These are phyloP conservation scores for Tenthredo livida DNA, from an alignment of 2,888 invertebrate genomes.

Conservation along the genomic window DNA sequence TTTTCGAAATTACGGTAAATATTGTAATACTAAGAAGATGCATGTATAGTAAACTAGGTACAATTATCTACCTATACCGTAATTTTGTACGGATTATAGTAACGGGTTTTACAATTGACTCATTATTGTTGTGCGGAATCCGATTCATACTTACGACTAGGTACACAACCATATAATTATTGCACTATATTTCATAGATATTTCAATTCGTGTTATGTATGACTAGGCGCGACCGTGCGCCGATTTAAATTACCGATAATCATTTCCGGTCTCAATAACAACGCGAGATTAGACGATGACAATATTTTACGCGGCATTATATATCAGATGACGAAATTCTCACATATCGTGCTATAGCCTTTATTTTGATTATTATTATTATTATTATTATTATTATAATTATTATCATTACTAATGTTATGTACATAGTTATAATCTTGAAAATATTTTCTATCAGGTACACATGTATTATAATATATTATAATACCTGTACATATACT, in stretches of 20 bases:
- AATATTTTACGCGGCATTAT: not conserved
- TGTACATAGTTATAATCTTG: too few species aligned
- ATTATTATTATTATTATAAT: slow-evolving; percentile 1
- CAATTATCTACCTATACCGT: not conserved
- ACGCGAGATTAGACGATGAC: not conserved
- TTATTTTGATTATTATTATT: not conserved
- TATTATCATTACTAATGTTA: too few species aligned
- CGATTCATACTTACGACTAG: not conserved
- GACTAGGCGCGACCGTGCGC: not conserved
- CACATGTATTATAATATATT: too few species aligned
- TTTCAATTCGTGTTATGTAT: not conserved
- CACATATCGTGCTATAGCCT: not conserved
- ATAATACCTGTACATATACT: too few species aligned
- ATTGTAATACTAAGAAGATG: too few species aligned
- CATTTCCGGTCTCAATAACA: not conserved
- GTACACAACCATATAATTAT: not conserved
- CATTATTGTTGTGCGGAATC: not conserved
- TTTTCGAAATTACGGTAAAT: too few species aligned
- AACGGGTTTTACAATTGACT: not conserved
- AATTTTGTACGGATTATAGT: not conserved
- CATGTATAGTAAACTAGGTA: not conserved
- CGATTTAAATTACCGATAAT: not conserved
- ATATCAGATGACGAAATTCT: not conserved
- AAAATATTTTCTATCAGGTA: not conserved
- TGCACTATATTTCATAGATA: not conserved